Evolutionary conservation across 2,797 vertebrate genomes (phyloP), one percentile per base, ranked within the genome.

Genomic region (Sardinella longiceps): DNA sequence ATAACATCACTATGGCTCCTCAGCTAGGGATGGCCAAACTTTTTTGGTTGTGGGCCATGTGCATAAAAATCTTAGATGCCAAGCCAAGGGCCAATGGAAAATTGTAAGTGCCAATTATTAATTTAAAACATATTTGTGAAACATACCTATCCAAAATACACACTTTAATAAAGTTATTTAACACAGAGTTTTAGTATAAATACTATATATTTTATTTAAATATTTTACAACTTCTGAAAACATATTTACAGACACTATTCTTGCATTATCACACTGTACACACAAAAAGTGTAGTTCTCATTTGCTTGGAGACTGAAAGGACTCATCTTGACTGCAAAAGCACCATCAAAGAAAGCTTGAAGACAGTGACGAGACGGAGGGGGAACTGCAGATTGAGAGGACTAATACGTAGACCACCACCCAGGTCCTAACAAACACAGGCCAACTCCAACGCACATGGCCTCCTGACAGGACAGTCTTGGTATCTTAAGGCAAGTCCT

Each of bases 131-230:
- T 43, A 43, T 43, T 43, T n/a, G n/a, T n/a, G n/a, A n/a, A n/a
- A n/a, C n/a, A n/a, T n/a, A n/a, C n/a, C 39, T 43, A 43, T 43
- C 39, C 39, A 43, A 43, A 43, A 43, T 43, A n/a, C 25, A 70
- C 60, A 83, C 82, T 39, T 43, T 43, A 43, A 43, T 43, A 5
- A 43, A 43, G 39, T 43, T 5, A 43, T 43, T 5, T 43, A 43
- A 43, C n/a, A 23, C 53, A 48, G 28, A 7, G 20, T 39, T 37
- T 77, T 77, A 96, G 95, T 98, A 99, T 97, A 99, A 99, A 99
- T 98, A 99, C 97, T 98, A 97, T 95, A 97, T 96, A 95, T 99
- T 95, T 99, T 98, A 99, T 99, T 96, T 98, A 98, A 98, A 98
- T 99, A 98, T 96, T 97, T 96, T 98, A 98, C 97, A 98, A 94